Evolutionary conservation across 2,888 invertebrate species (phyloP).

Genomic region (Cerceris ruficornis): DNA sequence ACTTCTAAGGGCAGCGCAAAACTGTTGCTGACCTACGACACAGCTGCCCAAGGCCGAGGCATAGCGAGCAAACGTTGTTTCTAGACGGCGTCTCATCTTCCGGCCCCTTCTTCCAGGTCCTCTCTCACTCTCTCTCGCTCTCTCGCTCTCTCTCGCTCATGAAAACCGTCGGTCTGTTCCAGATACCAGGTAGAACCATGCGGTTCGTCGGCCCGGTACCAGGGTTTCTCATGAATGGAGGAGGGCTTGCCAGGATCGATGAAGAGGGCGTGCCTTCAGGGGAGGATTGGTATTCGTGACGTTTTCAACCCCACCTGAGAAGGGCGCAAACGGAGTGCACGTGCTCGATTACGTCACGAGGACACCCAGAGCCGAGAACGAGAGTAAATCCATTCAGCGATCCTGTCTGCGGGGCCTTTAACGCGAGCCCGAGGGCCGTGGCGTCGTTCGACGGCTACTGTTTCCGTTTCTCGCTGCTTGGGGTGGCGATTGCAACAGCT

Average conservation of each 20-base stretch:
- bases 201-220: slow-evolving; percentile 70
- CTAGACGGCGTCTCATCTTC: slow-evolving; percentile 15
- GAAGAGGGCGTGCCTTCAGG: slow-evolving; percentile 73
- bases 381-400: slow-evolving; percentile 63
- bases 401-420: slow-evolving; percentile 33
- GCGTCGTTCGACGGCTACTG: not conserved
- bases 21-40: slow-evolving; percentile 67
- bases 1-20: slow-evolving; percentile 25
- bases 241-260: slow-evolving; percentile 75
- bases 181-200: slow-evolving; percentile 73
- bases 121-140: slow-evolving; percentile 19
- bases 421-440: not conserved
- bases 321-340: slow-evolving; percentile 68
- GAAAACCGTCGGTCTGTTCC: slow-evolving; percentile 69
- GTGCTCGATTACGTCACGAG: slow-evolving; percentile 78
- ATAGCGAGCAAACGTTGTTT: slow-evolving; percentile 3
- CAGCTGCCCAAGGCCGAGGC: slow-evolving; percentile 17
- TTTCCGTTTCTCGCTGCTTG: not conserved
- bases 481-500: not conserved
- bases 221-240: slow-evolving; percentile 76
- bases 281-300: slow-evolving; percentile 73
- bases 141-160: slow-evolving; percentile 26
- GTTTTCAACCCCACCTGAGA: slow-evolving; percentile 68
- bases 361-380: slow-evolving; percentile 55
- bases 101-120: not conserved